These are phyloP conservation scores for Halictus rubicundus DNA, from an alignment of 1,140 invertebrate genomes.

Conservation along the genomic window DNA sequence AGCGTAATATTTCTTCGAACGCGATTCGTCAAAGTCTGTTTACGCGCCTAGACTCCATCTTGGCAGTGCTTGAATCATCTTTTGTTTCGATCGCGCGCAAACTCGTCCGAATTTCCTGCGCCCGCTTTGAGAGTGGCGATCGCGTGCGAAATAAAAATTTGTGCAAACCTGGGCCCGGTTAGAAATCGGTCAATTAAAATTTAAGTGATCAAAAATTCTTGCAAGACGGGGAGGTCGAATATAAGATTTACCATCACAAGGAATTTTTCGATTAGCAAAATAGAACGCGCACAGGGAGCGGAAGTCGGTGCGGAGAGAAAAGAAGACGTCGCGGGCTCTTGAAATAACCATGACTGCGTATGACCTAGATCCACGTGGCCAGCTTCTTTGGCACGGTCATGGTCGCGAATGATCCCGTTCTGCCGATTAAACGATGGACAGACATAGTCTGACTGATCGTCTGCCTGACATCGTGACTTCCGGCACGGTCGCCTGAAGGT, in stretches of 20 bases:
- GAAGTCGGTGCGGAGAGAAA: conserved; percentile 10
- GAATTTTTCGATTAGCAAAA: conserved; percentile 24
- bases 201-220: no score
- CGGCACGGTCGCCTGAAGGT: no score
- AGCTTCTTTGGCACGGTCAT: conserved; percentile 43
- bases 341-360: conserved; percentile 47
- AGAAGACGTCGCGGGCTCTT: conserved; percentile 25
- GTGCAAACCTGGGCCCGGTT: no score
- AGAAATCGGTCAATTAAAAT: no score
- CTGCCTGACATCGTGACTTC: neutral
- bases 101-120: no score
- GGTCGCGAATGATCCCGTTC: conserved; percentile 40
- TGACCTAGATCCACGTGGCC: conserved; percentile 45
- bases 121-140: no score
- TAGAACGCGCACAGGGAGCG: neutral
- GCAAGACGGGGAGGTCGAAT: no score
- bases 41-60: neutral
- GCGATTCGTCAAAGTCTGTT: conserved; percentile 1
- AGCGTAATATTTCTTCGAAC: neutral
- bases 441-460: conserved; percentile 15
- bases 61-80: neutral
- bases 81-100: neutral
- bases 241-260: no score
- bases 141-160: no score
- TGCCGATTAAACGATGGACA: conserved; percentile 31